Conservation (phyloP, 2,797 vertebrate species). For the Enteromius radiatus region DNA sequence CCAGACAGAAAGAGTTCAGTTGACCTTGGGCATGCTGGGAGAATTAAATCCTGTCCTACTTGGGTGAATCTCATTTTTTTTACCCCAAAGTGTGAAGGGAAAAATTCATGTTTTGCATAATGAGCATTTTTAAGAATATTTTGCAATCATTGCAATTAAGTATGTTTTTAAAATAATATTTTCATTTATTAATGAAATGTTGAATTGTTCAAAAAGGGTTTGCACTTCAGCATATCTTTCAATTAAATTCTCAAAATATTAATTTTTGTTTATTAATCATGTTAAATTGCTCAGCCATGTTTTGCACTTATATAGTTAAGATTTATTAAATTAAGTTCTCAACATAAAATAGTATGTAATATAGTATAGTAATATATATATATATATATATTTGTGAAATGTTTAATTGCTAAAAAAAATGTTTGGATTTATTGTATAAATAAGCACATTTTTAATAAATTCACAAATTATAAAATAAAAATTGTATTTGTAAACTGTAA, state of each 20-base stretch:
- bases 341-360: too few species aligned
- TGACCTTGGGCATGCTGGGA: conserved; percentile 27
- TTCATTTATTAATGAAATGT: background rate
- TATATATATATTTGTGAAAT: too few species aligned
- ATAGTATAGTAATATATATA: too few species aligned
- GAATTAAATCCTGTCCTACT: background rate
- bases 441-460: background rate
- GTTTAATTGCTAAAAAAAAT: too few species aligned
- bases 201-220: background rate
- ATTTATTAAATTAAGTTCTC: background rate
- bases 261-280: background rate
- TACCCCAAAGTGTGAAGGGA: background rate
- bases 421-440: background rate
- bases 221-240: background rate
- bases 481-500: too few species aligned
- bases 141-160: background rate
- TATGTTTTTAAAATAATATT: background rate
- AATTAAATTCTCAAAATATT: background rate
- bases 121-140: background rate
- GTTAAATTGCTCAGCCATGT: background rate
- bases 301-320: background rate
- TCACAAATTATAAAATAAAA: background rate
- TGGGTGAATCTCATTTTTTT: background rate
- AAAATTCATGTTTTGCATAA: background rate
- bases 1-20: background rate